These are phyloP conservation scores for Pandemis heparana DNA, from an alignment of 2,888 invertebrate genomes.

Conservation along the genomic window DNA sequence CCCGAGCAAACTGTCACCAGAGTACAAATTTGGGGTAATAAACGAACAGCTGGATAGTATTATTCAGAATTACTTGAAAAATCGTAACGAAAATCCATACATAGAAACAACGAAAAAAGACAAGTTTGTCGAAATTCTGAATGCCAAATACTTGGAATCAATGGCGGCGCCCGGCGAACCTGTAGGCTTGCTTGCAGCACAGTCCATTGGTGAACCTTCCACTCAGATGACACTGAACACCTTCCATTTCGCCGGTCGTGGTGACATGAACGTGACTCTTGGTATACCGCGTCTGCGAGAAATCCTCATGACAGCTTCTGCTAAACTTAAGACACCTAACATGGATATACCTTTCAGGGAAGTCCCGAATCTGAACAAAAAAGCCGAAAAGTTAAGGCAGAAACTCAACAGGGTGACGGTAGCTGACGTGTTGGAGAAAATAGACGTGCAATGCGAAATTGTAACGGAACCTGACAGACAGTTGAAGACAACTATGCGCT, in stretches of 20 bases:
- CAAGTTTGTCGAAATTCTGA: constrained; percentile 89
- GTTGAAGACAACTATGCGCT: constrained; percentile 88
- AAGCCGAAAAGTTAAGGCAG: constrained; percentile 89
- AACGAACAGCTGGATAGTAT: constrained; percentile 92
- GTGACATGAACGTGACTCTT: constrained; percentile 99
- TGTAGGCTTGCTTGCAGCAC: constrained; percentile 98
- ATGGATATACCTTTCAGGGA: constrained; percentile 96
- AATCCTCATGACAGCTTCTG: constrained; percentile 98
- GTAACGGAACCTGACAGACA: constrained; percentile 83
- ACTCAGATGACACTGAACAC: constrained; percentile 99
- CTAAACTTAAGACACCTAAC: constrained; percentile 97
- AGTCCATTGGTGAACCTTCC: constrained; percentile 99
- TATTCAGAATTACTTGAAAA: constrained; percentile 86
- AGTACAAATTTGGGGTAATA: constrained; percentile 92
- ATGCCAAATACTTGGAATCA: constrained; percentile 91
- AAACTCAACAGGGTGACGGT: constrained; percentile 92
- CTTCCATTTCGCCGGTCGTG: constrained; percentile 99
- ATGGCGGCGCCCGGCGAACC: constrained; percentile 97
- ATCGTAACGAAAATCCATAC: constrained; percentile 65
- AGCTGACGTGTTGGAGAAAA: constrained; percentile 91
- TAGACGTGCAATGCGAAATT: constrained; percentile 87
- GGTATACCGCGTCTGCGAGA: constrained; percentile 99
- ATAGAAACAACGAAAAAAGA: constrained; percentile 69
- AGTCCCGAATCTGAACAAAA: constrained; percentile 74
- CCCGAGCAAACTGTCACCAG: constrained; percentile 88